These are phyloP conservation scores for Entelurus aequoreus DNA, from an alignment of 2,113 vertebrate genomes.

Conservation along the genomic window DNA sequence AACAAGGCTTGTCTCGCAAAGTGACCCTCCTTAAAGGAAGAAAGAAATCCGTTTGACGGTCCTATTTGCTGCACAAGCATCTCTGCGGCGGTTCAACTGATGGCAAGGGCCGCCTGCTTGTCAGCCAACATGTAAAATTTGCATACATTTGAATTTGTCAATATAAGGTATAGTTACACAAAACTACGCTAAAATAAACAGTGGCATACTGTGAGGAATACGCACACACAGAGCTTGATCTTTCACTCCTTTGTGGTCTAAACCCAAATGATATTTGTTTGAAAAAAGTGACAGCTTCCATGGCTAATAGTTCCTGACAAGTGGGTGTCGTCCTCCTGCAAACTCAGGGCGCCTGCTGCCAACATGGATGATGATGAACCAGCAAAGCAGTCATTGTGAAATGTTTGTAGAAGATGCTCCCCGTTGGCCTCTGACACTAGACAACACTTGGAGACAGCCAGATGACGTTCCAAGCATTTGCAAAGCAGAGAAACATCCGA, in stretches of 20 bases:
- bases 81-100: slow-evolving; percentile 50
- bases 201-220: slow-evolving; percentile 12
- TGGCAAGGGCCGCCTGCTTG: slow-evolving; percentile 10
- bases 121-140: slow-evolving; percentile 35
- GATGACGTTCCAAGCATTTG: slow-evolving; percentile 17
- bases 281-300: slow-evolving; percentile 41
- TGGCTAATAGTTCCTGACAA: slow-evolving; percentile 57
- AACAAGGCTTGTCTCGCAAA: slow-evolving; percentile 57
- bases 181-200: slow-evolving; percentile 14
- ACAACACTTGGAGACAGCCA: slow-evolving; percentile 7
- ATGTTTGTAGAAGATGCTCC: slow-evolving; percentile 41
- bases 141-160: slow-evolving; percentile 44
- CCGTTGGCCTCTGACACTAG: slow-evolving; percentile 31
- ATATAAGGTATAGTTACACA: slow-evolving; percentile 33
- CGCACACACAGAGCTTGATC: neutral
- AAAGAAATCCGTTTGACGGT: slow-evolving; percentile 56
- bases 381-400: slow-evolving; percentile 46
- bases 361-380: slow-evolving; percentile 31
- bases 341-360: slow-evolving; percentile 39
- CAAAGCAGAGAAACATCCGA: neutral
- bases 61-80: slow-evolving; percentile 38
- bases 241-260: slow-evolving; percentile 11
- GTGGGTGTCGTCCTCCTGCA: slow-evolving; percentile 24
- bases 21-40: slow-evolving; percentile 31
- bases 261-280: slow-evolving; percentile 32